Evolutionary conservation across 2,113 vertebrate species (phyloP), one percentile per base, ranked within the genome.

Genomic region (Myotis davidii): DNA sequence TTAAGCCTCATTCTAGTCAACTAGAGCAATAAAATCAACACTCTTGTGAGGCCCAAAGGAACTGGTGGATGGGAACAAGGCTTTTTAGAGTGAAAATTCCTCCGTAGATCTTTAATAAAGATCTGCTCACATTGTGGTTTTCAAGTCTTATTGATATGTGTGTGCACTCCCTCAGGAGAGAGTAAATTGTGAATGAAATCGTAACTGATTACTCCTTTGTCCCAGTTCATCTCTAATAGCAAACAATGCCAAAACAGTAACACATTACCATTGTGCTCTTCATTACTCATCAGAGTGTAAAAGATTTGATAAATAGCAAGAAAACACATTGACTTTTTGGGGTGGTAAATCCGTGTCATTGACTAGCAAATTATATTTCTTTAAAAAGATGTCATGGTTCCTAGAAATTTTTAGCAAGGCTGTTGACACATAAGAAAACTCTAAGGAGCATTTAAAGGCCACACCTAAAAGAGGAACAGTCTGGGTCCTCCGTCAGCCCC

Each of bases 231-330:
- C 95, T 96, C 91, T 92, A 93, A 96, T 79, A 27, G 79, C 81
- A 86, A 94, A 97, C 88, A 76, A 94, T 94, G 83, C 78, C 96
- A 88, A 85, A 76, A 76, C 10, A 27, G 93, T 95, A 94, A 96
- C 91, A 94, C 70, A 95, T 79, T 86, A 50, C 73, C 73, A 39
- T 20, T 54, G 93, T 61, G 29, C 83, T 85, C 92, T 73, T 85
- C 85, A 96, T 95, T 93, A 79, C 88, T 96, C 96, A 92, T 87
- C 69, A 73, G 77, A 82, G 73, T 70, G 29, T 83, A 72, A 92
- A 92, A 70, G 73, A 79, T 83, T 83, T 95, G 96, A 96, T 95
- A 93, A 97, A 95, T 37, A 93, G 59, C 0, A 1, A 91, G 91
- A 95, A 94, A 85, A 92, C 29, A 37, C 54, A 59, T 6, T 13